Percentiles rank a stretch among this genome's conserved stretches.
Conservation (phyloP, 2,888 invertebrate species). For the Phanerotoma sp. region DNA sequence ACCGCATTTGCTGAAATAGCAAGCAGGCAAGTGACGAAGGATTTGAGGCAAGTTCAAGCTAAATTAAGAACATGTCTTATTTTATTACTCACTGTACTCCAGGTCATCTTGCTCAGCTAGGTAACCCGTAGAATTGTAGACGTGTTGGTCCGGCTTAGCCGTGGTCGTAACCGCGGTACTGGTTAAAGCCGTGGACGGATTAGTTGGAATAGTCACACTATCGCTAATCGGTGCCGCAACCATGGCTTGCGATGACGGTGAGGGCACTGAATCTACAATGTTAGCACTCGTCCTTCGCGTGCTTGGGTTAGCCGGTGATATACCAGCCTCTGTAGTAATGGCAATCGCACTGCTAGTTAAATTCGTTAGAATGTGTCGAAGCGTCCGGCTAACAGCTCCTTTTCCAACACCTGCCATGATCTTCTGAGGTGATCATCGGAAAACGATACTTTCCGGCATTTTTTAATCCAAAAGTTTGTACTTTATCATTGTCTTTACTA, state of each 20-base stretch:
- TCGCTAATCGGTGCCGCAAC: constrained; percentile 48
- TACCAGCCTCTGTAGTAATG: constrained; percentile 25
- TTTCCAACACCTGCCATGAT: constrained; percentile 1
- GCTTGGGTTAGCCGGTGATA: constrained; percentile 28
- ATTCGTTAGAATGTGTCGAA: constrained; percentile 36
- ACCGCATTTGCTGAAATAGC: constrained; percentile 3
- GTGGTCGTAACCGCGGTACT: constrained; percentile 45
- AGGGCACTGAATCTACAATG: constrained; percentile 35
- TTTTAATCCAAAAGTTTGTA: neutral
- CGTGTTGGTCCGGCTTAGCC: constrained; percentile 48
- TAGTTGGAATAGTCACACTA: constrained; percentile 46
- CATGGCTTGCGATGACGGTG: constrained; percentile 39
- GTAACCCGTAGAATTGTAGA: constrained; percentile 50
- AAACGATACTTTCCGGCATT: neutral
- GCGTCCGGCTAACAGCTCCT: constrained; percentile 30
- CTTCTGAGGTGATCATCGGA: no score
- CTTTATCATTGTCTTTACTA: no score
- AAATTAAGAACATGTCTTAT: constrained; percentile 11
- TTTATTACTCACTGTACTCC: constrained; percentile 52
- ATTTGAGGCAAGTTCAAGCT: constrained; percentile 1
- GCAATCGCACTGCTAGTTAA: constrained; percentile 30
- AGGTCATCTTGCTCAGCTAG: constrained; percentile 52
- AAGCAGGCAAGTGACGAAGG: neutral
- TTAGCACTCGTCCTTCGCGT: constrained; percentile 32
- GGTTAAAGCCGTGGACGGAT: constrained; percentile 50